These are phyloP conservation scores for Bubo scandiacus DNA, from an alignment of 2,113 vertebrate species.

Conservation along the genomic window DNA sequence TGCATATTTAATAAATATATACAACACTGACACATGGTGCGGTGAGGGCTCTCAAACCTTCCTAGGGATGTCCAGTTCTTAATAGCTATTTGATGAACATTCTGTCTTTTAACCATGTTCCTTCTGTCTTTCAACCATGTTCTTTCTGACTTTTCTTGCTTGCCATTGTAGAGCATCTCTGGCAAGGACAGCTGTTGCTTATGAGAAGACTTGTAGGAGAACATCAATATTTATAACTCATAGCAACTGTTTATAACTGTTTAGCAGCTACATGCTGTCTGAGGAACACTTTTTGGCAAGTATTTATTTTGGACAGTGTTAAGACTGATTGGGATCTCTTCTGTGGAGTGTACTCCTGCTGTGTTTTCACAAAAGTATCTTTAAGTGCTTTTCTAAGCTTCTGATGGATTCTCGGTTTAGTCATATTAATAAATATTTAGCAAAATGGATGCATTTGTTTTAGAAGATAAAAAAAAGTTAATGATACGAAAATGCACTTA, in stretches of 20 bases:
- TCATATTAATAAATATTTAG: slow-evolving; percentile 1
- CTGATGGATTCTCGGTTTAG: slow-evolving; percentile 16
- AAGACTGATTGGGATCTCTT: neutral
- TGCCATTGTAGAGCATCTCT: neutral
- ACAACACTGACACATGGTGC: rapidly evolving
- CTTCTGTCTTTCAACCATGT: neutral
- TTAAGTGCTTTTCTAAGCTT: slow-evolving; percentile 9
- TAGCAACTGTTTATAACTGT: neutral
- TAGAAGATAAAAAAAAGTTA: neutral
- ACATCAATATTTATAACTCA: neutral
- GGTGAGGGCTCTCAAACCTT: neutral
- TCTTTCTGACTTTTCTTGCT: neutral
- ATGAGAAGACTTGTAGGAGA: neutral
- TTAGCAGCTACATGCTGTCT: neutral
- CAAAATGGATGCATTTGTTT: neutral
- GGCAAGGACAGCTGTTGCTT: neutral
- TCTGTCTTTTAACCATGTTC: neutral
- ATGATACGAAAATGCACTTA: neutral
- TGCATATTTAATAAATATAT: neutral
- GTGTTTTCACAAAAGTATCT: neutral
- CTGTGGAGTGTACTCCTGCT: neutral
- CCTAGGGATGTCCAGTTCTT: neutral
- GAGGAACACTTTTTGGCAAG: neutral
- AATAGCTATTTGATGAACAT: neutral
- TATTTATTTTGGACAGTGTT: neutral